Base-by-base conservation (phyloP, 2,797 vertebrate species). In the Cichlasoma orientale region DNA sequence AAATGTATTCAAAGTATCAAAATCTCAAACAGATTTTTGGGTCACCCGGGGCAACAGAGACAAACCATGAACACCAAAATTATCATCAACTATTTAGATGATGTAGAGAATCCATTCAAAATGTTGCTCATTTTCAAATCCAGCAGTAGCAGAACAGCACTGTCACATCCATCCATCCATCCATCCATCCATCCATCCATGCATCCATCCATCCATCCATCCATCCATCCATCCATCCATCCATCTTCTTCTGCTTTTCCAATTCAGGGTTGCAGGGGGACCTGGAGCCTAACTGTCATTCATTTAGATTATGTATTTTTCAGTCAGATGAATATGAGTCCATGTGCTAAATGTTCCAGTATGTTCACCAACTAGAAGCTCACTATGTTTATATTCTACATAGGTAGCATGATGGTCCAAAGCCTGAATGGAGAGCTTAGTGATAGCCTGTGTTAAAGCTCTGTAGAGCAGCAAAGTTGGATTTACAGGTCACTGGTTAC, bases 331-430 rank as follows among this genome's bases (percentile, higher is more conserved):
- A 50, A 68, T 50, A 68, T 16, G 19, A 50, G 25, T 4, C 10
- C 41, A 29, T 0, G 41, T 29, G 63, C 25, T 68, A 68, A 68
- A 29, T 68, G 47, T 10, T 29, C 3, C 25, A 50, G 10, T 50
- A 0, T n/a, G 44, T 5, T 47, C 18, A 0, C 25, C 19, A 68
- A 25, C 25, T n/a, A 2, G 25, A 68, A 13, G 18, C 1, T n/a
- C 41, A 68, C 18, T 68, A 29, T 68, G 6, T 5, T 29, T 50
- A 68, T 2, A 50, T 50, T 50, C 1, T 19, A 16, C 16, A 50
- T 47, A 41, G 27, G 38, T 10, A 47, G 9, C 25, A 50, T n/a
- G 41, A 0, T 66, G 23, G 23, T 44, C 14, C 38, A 36, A 41
- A 61, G 41, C 7, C 58, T 41, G 36, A 63, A 21, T 63, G 7